Base-by-base conservation (phyloP, 2,113 vertebrate species). In the Malurus melanocephalus region DNA sequence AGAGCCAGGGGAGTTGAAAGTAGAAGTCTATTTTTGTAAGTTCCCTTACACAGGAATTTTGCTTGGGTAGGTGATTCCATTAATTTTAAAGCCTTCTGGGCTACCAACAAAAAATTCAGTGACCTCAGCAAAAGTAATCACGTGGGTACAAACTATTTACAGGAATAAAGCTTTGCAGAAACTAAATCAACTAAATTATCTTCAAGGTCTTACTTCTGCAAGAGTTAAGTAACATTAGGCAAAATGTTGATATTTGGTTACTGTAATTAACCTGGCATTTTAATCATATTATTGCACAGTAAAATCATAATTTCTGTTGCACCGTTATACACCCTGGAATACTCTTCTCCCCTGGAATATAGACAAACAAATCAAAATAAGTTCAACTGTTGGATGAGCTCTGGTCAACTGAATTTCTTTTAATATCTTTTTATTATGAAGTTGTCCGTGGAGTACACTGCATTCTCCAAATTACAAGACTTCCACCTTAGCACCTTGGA, bases 401-500 rank as follows among this genome's bases (percentile, higher is more conserved):
- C 19, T 65, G 46, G 46, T 82, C 91, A 88, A 46, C 14, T 48
- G 49, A 65, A 75, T 78, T 85, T 83, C 89, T 80, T 64, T 59
- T 55, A 80, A 62, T 74, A 89, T 94, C 52, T 82, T 93, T 75
- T 85, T 69, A 62, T 89, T 83, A 77, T 45, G 35, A 91, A 91
- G 92, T 38, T 80, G 89, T 68, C 84, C 42, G 2, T 8, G 20
- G 81, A 88, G 52, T 57, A 51, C 53, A 52, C 33, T 71, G 15
- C 57, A 13, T 83, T 85, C 59, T 81, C 77, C 18, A 23, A 95
- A 93, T 84, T 80, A 71, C 88, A 84, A 92, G 77, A 84, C 91
- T 95, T 91, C 76, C 48, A 93, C 93, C 57, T 83, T 40, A 71
- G 86, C 90, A 91, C 94, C 96, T 92, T 94, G 85, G 90, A 94